These are phyloP conservation scores for Epinotia ramella DNA, from an alignment of 2,888 invertebrate species.

Conservation along the genomic window DNA sequence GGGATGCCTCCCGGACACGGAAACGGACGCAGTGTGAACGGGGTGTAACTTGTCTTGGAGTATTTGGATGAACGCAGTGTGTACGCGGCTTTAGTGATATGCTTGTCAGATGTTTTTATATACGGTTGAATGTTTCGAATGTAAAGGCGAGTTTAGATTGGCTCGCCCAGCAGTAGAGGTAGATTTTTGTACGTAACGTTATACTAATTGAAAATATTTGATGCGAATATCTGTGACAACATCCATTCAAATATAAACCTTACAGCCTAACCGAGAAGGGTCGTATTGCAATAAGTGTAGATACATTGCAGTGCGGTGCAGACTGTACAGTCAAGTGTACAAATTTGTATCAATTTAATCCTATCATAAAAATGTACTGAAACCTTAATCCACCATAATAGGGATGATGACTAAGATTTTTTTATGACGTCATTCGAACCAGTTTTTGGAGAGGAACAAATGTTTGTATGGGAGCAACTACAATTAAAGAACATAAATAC, in stretches of 20 bases:
- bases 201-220: conserved; percentile 3
- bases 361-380: too few relatives aligned
- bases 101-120: conserved; percentile 48
- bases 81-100: conserved; percentile 32
- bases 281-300: neutral
- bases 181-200: conserved; percentile 17
- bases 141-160: conserved; percentile 18
- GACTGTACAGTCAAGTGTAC: too few relatives aligned
- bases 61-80: conserved; percentile 15
- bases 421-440: too few relatives aligned
- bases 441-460: too few relatives aligned
- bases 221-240: neutral
- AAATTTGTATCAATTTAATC: too few relatives aligned
- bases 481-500: too few relatives aligned
- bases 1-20: too few relatives aligned
- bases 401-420: too few relatives aligned
- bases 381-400: too few relatives aligned
- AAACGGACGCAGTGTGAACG: too few relatives aligned
- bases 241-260: neutral
- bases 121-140: conserved; percentile 43
- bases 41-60: neutral
- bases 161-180: neutral
- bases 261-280: neutral
- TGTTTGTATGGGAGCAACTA: too few relatives aligned
- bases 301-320: neutral